These are phyloP conservation scores for Eupithecia tripunctaria DNA, from an alignment of 2,888 invertebrate genomes.

Conservation along the genomic window DNA sequence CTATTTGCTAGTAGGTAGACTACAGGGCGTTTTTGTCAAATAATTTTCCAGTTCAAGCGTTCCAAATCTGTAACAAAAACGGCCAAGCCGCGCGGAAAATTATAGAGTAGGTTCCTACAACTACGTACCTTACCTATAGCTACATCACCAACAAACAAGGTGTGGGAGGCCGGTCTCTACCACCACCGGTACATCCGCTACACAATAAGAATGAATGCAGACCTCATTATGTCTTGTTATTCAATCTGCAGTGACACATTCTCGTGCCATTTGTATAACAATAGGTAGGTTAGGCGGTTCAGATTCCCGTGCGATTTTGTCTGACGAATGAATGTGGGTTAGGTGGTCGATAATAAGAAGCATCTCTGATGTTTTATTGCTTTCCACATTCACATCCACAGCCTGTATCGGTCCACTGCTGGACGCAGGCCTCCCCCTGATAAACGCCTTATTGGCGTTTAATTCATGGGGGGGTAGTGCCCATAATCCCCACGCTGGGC, in stretches of 20 bases:
- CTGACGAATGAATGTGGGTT: neutral
- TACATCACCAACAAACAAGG: neutral
- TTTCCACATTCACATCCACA: too few species aligned
- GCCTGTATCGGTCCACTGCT: too few species aligned
- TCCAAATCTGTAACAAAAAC: neutral
- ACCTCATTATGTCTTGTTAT: conserved; percentile 36
- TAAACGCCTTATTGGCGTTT: too few species aligned
- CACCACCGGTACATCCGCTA: conserved; percentile 34
- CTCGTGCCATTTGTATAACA: conserved; percentile 25
- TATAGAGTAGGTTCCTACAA: neutral
- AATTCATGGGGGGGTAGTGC: too few species aligned
- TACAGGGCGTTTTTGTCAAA: neutral
- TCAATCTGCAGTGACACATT: conserved; percentile 29
- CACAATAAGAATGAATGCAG: conserved; percentile 31
- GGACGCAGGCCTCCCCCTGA: too few species aligned
- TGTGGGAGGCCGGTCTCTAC: conserved; percentile 35
- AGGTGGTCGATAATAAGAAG: too few species aligned
- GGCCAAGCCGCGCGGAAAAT: neutral
- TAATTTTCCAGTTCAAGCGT: neutral
- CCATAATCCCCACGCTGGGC: too few species aligned
- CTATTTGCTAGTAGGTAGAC: too few species aligned
- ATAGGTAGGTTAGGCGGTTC: neutral
- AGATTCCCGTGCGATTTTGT: neutral
- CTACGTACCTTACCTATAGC: too few species aligned
- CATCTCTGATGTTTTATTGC: too few species aligned